Evolutionary conservation across 2,888 invertebrate species (phyloP), one percentile per base, ranked within the genome.

Genomic region (Drosophila putrida): DNA sequence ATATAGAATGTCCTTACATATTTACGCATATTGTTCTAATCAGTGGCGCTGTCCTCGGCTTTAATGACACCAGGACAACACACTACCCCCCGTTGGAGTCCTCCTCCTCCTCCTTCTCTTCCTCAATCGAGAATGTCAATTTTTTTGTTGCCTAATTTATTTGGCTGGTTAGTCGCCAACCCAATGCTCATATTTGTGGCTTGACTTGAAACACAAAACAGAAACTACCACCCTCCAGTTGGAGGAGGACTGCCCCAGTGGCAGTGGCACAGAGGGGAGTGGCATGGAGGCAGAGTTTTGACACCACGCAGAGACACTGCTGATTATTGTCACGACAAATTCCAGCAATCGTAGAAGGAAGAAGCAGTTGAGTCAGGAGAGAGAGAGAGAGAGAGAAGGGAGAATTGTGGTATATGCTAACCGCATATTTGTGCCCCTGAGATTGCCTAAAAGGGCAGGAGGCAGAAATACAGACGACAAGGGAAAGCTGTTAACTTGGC

Each of bases 261-360:
- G 47, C 44, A 43, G 20, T 20, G 2, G 20, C 20, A 20, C 20
- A 20, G 20, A n/a, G 35, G 31, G 2, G 9, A 20, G 46, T 33
- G 41, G 47, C 44, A 43, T 47, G 27, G 44, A 61, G 68, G 68
- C 70, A 66, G 59, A 71, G 78, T 82, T 83, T 86, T 75, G 84
- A 75, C 76, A 77, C 87, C 82, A 82, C 44, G 75, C 77, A 75
- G 79, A 76, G 83, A 70, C 80, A 82, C 80, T 88, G 82, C 87
- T 90, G 90, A 90, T 88, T 90, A 88, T 90, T 90, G 89, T 90
- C 90, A 90, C 88, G 90, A 87, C 88, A 86, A 87, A 90, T 87
- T 81, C 82, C 75, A 86, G 65, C 86, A 75, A 81, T 80, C 80
- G 20, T 20, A 20, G 80, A 73, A 76, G 79, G 70, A 77, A 53